Percentiles rank a stretch among this genome's conserved stretches.
Evolutionary conservation across 2,113 vertebrate genomes (phyloP).

Genomic region (Tor tambroides): DNA sequence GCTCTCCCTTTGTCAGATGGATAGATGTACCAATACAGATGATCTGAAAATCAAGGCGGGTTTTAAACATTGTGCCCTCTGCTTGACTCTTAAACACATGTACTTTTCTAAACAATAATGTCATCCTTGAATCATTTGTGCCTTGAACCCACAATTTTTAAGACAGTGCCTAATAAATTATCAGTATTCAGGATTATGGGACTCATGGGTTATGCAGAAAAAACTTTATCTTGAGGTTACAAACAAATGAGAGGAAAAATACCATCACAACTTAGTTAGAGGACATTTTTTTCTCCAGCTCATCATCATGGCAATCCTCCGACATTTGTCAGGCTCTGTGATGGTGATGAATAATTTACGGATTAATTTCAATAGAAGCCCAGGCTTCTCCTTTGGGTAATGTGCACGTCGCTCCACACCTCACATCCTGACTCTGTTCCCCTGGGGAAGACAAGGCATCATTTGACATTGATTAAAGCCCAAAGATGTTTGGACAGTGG

Average conservation of each 20-base stretch:
- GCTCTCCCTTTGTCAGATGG: constrained; percentile 50
- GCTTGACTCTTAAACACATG: constrained; percentile 23
- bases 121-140: constrained; percentile 5
- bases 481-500: constrained; percentile 65
- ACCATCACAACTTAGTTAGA: constrained; percentile 22
- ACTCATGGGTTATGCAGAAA: neutral
- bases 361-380: constrained; percentile 52
- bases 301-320: constrained; percentile 37
- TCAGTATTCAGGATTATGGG: neutral
- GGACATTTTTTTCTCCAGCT: constrained; percentile 44
- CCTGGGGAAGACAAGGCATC: constrained; percentile 1
- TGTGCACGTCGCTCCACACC: neutral
- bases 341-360: constrained; percentile 53
- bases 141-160: neutral
- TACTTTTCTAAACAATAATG: neutral
- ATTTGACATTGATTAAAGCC: constrained; percentile 67
- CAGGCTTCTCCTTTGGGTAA: constrained; percentile 32
- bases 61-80: constrained; percentile 34
- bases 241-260: constrained; percentile 2
- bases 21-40: constrained; percentile 43
- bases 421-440: neutral
- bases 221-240: neutral
- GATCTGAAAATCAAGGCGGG: constrained; percentile 67
- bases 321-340: constrained; percentile 47
- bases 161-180: neutral